Base-by-base conservation (phyloP, 2,113 vertebrate genomes). In the Gulo gulo region DNA sequence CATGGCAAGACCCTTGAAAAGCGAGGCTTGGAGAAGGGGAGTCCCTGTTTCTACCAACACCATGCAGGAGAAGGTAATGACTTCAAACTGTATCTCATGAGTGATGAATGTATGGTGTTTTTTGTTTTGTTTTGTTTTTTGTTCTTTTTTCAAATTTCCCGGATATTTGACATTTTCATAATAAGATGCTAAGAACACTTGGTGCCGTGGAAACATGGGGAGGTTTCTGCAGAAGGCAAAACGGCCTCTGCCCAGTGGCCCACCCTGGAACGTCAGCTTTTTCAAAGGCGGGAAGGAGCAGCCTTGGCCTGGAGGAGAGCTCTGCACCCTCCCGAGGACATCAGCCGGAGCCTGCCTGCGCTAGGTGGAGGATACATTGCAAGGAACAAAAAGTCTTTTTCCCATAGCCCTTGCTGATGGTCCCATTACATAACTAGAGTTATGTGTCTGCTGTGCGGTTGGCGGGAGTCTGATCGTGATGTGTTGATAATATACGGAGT, bases 401-500 rank as follows among this genome's bases (percentile, higher is more conserved):
- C 74, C 88, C 71, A 16, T 34, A 94, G 78, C 47, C n/a, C 50
- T 57, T 55, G 9, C 88, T 4, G 74, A 61, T 55, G 18, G 65
- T 9, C 42, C 11, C 36, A 12, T 95, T 91, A 67, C 81, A 29
- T 74, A 90, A 87, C 9, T n/a, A 88, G 88, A 91, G 47, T 67
- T 95, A 36, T 23, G 61, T 55, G 87, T 95, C 87, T 96, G 59
- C 83, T 21, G 4, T 23, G 71, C 26, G 67, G 42, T 45, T 57
- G 81, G 89, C 93, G 45, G 89, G 52, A 92, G 74, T 20, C 82
- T 23, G 69, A 61, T 76, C 0, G 0, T 39, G 74, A 24, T 83
- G 14, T 94, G 95, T 94, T 93, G 93, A 95, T 94, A 73, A 94
- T 73, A 94, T 50, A 13, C 1, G 36, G 91, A 94, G 96, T 93